These are phyloP conservation scores for Allophyes oxyacanthae DNA, from an alignment of 2,888 invertebrate species.

Conservation along the genomic window DNA sequence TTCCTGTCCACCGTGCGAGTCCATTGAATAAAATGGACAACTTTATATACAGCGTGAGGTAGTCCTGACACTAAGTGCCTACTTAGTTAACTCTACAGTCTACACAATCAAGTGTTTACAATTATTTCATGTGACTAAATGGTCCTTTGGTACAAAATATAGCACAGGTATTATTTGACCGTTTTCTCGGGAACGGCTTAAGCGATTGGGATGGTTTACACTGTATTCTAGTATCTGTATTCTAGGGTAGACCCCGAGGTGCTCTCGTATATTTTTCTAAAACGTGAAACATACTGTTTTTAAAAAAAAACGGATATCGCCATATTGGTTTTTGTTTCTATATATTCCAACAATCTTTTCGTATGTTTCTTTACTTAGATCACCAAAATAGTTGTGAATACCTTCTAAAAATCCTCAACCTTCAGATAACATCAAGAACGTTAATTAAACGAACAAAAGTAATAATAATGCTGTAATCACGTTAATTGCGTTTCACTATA, in stretches of 20 bases:
- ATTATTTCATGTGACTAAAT: not conserved
- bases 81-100: not conserved
- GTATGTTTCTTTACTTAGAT: slow-evolving; percentile 2
- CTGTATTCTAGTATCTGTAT: too few relatives aligned
- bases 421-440: slow-evolving; percentile 31
- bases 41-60: slow-evolving; percentile 1
- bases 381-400: slow-evolving; percentile 2
- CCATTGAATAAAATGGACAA: not conserved
- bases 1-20: not conserved
- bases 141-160: not conserved
- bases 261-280: too few relatives aligned
- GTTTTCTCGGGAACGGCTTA: too few relatives aligned
- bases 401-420: slow-evolving; percentile 28
- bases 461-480: slow-evolving; percentile 30
- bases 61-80: not conserved
- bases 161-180: too few relatives aligned
- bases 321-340: too few relatives aligned
- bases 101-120: not conserved
- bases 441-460: slow-evolving; percentile 32
- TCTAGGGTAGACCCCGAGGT: too few relatives aligned
- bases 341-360: not conserved
- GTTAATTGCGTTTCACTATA: slow-evolving; percentile 24
- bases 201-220: too few relatives aligned
- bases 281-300: too few relatives aligned
- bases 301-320: too few relatives aligned